Percentiles rank a stretch among this genome's conserved stretches.
These are phyloP conservation scores for Phaethornis superciliosus DNA, from an alignment of 2,113 vertebrate species.

Conservation along the genomic window DNA sequence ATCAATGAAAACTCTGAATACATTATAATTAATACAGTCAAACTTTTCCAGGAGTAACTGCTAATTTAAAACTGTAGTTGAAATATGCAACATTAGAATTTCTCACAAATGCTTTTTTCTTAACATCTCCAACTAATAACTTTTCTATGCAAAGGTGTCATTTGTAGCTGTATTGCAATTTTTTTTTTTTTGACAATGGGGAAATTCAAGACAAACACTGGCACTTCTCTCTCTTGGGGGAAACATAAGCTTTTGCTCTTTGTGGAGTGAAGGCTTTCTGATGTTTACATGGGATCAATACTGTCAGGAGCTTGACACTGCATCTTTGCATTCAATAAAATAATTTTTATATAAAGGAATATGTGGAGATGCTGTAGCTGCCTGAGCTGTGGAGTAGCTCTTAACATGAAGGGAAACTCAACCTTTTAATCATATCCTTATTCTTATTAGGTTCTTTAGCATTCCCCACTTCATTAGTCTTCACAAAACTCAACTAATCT, in stretches of 20 bases:
- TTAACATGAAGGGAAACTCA: not conserved
- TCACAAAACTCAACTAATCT: not conserved
- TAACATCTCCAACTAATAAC: not conserved
- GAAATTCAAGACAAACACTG: not conserved
- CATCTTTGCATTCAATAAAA: not conserved
- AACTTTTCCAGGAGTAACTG: not conserved
- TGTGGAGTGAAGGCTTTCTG: not conserved
- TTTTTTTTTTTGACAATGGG: not conserved
- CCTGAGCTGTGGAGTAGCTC: not conserved
- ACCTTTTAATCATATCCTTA: not conserved
- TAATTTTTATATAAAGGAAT: not conserved
- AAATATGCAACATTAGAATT: not conserved
- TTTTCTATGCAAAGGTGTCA: not conserved
- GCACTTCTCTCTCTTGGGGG: not conserved
- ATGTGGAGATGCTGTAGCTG: not conserved
- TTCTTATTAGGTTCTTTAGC: not conserved
- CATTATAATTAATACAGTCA: constrained; percentile 12
- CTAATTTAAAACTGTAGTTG: not conserved
- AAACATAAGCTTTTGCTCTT: not conserved
- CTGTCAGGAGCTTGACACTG: not conserved
- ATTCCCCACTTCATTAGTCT: not conserved
- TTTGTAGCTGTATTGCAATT: not conserved
- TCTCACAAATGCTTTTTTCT: not conserved
- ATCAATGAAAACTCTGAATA: constrained; percentile 11
- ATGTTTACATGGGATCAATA: not conserved